phyloP scores from a whole-genome alignment of 2,888 invertebrate species.

The Spilosoma lubricipeda region DNA sequence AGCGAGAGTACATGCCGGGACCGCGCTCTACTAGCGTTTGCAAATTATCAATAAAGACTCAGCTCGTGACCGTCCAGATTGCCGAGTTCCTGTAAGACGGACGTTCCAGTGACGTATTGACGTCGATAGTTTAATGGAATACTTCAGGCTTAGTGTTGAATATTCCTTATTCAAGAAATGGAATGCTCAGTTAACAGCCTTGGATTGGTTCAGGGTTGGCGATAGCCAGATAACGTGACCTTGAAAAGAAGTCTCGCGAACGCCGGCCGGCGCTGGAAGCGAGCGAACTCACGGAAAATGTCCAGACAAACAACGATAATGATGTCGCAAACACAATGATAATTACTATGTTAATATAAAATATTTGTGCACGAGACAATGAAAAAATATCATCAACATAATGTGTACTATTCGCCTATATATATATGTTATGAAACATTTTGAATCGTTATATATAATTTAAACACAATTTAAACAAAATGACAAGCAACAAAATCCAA shows the following conservation, averaged over 20 bases:
- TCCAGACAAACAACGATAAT: slow-evolving; percentile 81
- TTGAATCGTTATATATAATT: slow-evolving; percentile 12
- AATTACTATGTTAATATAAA: slow-evolving; percentile 49
- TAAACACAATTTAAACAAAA: not conserved
- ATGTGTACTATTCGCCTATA: slow-evolving; percentile 50
- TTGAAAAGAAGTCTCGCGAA: slow-evolving; percentile 78
- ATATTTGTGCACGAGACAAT: slow-evolving; percentile 52
- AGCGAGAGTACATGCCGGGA: slow-evolving; percentile 73
- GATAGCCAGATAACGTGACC: slow-evolving; percentile 85
- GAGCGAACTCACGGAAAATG: slow-evolving; percentile 78
- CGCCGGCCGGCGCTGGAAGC: slow-evolving; percentile 80
- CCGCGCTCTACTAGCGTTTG: slow-evolving; percentile 65
- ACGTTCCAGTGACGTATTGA: slow-evolving; percentile 64
- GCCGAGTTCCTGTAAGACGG: slow-evolving; percentile 82
- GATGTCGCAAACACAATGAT: slow-evolving; percentile 66
- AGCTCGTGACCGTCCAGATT: slow-evolving; percentile 77
- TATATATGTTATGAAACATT: slow-evolving; percentile 44
- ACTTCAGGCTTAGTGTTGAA: slow-evolving; percentile 40
- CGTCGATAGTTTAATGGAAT: slow-evolving; percentile 54
- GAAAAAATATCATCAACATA: slow-evolving; percentile 64
- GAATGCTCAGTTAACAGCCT: slow-evolving; percentile 65
- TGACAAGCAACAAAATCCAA: not conserved
- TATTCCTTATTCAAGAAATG: slow-evolving; percentile 50
- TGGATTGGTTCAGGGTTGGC: slow-evolving; percentile 78
- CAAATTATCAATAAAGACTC: slow-evolving; percentile 80